Evolutionary conservation across 2,888 invertebrate genomes (phyloP), one percentile per base, ranked within the genome.

Genomic region (Drosophila anceps): DNA sequence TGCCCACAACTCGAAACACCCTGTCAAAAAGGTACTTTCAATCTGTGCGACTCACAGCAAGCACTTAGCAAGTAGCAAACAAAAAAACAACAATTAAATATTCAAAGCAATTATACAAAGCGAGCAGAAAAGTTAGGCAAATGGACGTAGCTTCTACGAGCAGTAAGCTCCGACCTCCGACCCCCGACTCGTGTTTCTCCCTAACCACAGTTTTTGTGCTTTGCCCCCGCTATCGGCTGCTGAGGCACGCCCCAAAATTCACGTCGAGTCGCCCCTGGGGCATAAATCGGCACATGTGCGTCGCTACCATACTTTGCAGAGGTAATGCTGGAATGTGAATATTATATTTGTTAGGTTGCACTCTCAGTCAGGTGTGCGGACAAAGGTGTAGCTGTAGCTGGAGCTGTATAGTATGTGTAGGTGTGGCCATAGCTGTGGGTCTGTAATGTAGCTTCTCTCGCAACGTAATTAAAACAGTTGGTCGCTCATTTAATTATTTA

Each of bases 391-490:
- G 13, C 8, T 48, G 24, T 59, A 8, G 50, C 15, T 44, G 63
- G 39, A 39, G 54, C 57, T 44, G 55, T 64, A 18, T 9, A 51
- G 27, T 27, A 46, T n/a, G 46, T 59, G 51, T 43, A 44, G 37
- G 68, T 41, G 62, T 31, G 67, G 33, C n/a, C 55, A 20, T 29
- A 12, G n/a, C 53, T 65, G 24, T 39, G 55, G 39, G 57, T 62
- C 27, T 39, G 54, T 41, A 35, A 39, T 46, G 35, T 43, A 54
- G 62, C 59, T 43, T 62, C 66, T 54, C 58, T 46, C 46, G 77
- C 84, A 80, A 80, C 80, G 77, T 85, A 88, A 88, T 85, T 85
- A 85, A 88, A 88, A 83, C 85, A 78, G 84, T 88, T 85, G 82
- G 85, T 61, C 73, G 73, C 82, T 81, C 84, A 79, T 86, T 84